Percentiles rank a stretch among this genome's conserved stretches.
phyloP scores from a whole-genome alignment of 2,797 vertebrate genomes.

The Lepilemur ruficaudatus region DNA sequence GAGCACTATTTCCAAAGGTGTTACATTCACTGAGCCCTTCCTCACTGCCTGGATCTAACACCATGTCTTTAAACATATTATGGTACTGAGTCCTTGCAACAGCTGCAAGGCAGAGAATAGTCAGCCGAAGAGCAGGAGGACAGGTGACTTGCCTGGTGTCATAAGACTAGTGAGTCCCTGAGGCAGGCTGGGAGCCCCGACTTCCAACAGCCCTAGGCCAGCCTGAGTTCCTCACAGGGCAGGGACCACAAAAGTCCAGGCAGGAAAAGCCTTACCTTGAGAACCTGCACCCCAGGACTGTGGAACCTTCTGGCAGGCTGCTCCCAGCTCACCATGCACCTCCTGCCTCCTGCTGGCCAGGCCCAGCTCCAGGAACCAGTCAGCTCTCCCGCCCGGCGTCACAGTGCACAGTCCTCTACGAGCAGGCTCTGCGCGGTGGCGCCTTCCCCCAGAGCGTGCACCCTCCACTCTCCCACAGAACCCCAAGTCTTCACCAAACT shows the following conservation, averaged over 20 bases:
- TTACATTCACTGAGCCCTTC: accelerated
- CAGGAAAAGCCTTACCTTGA: background rate
- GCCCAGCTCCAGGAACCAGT: background rate
- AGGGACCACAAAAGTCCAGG: too few species aligned
- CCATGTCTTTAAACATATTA: accelerated
- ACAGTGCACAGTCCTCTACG: accelerated
- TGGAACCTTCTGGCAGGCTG: background rate
- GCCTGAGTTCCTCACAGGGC: accelerated
- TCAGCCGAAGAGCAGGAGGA: accelerated
- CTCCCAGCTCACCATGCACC: background rate
- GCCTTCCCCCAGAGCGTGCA: background rate
- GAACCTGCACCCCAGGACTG: background rate
- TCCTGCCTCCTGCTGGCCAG: accelerated
- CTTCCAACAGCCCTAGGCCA: background rate
- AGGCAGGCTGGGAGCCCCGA: background rate
- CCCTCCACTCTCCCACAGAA: background rate
- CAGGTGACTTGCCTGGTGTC: accelerated
- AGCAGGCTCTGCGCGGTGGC: accelerated
- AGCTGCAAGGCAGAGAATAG: too few species aligned
- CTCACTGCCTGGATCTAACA: background rate
- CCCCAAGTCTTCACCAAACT: background rate
- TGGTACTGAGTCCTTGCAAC: accelerated
- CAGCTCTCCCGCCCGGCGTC: accelerated
- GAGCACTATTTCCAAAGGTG: background rate
- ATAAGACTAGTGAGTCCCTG: accelerated